These are phyloP conservation scores for Galeopsomyia nigrocyanea DNA, from an alignment of 2,888 invertebrate species.

Conservation along the genomic window DNA sequence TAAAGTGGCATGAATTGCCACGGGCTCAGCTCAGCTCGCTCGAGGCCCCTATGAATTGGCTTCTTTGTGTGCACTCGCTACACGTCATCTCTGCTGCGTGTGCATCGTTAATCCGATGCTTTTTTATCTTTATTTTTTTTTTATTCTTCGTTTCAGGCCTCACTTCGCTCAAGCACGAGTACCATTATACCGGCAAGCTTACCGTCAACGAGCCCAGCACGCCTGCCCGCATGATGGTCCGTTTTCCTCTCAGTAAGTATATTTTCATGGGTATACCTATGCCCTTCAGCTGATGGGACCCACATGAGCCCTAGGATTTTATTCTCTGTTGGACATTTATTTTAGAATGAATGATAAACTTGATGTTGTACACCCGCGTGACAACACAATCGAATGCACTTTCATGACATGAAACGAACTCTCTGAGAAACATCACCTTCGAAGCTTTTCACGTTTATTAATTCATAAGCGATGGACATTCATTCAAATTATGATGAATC, in stretches of 20 bases:
- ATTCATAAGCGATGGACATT: too few species aligned
- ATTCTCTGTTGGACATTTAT: background rate
- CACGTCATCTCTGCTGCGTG: background rate
- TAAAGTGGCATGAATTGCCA: conserved; percentile 61
- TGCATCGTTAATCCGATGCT: too few species aligned
- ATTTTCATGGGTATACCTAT: background rate
- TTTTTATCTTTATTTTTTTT: conserved; percentile 1
- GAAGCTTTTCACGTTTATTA: too few species aligned
- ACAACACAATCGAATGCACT: too few species aligned
- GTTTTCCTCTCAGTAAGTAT: conserved; percentile 84
- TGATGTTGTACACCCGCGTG: too few species aligned
- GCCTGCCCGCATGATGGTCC: conserved; percentile 81
- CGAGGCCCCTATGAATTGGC: conserved; percentile 22
- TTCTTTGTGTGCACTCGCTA: background rate
- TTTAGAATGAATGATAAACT: too few species aligned
- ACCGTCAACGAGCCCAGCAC: conserved; percentile 76
- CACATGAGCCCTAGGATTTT: background rate
- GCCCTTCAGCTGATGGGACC: too few species aligned
- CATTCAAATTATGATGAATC: too few species aligned
- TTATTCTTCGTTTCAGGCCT: conserved; percentile 69
- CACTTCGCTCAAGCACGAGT: conserved; percentile 83
- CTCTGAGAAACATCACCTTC: too few species aligned
- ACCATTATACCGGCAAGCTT: conserved; percentile 82
- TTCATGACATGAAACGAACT: too few species aligned
- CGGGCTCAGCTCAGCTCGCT: conserved; percentile 12